Evolutionary conservation across 2,888 invertebrate genomes (phyloP).

Genomic region (Sesia bembeciformis): DNA sequence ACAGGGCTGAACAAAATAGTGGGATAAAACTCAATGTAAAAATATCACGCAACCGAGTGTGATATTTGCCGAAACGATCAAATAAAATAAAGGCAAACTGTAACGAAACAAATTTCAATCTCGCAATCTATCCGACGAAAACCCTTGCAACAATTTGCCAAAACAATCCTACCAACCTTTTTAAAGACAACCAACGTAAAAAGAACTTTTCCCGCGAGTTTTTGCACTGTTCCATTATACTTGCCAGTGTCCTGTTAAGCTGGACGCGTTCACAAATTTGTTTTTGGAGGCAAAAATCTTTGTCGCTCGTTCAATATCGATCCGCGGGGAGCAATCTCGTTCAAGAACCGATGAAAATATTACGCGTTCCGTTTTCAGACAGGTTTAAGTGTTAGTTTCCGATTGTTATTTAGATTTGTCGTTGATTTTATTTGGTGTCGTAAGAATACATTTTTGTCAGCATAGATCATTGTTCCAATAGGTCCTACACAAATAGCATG

Average conservation of each 20-base stretch:
- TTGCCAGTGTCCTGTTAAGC: slow-evolving; percentile 7
- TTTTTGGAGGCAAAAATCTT: slow-evolving; percentile 26
- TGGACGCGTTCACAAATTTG: slow-evolving; percentile 8
- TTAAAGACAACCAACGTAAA: slow-evolving; percentile 23
- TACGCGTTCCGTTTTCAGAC: slow-evolving; percentile 28
- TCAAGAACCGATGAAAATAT: slow-evolving; percentile 46
- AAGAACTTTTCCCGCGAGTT: slow-evolving; percentile 7
- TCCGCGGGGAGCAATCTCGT: slow-evolving; percentile 42
- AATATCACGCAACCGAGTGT: neutral
- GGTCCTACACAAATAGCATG: too few relatives aligned
- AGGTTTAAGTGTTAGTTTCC: slow-evolving; percentile 12
- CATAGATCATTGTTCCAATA: too few relatives aligned
- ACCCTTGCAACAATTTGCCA: slow-evolving; percentile 38
- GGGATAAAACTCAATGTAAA: neutral
- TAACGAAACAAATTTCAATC: slow-evolving; percentile 56
- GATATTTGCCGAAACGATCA: slow-evolving; percentile 28
- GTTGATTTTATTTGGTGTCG: too few relatives aligned
- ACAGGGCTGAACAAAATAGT: too few relatives aligned
- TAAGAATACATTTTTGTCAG: too few relatives aligned
- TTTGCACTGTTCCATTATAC: neutral
- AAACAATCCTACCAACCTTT: slow-evolving; percentile 49
- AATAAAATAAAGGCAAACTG: slow-evolving; percentile 52
- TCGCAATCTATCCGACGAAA: slow-evolving; percentile 31
- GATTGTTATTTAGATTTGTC: neutral
- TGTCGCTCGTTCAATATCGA: slow-evolving; percentile 28